A percentile compares a stretch with the other conserved stretches of the same genome.
Evolutionary conservation across 2,113 vertebrate species (phyloP).

Genomic region (Cercopithecus mona): DNA sequence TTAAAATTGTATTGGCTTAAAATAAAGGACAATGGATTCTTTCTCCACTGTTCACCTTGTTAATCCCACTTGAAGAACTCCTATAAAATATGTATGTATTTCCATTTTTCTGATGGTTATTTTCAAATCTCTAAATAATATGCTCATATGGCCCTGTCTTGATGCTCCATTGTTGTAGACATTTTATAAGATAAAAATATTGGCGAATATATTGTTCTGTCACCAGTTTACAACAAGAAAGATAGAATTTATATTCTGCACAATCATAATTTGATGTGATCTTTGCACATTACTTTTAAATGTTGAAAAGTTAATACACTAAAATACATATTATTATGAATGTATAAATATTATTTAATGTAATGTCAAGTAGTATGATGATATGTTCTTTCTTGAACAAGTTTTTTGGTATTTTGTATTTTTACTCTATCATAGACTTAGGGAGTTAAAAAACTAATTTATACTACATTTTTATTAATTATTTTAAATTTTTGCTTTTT

Average conservation of each 20-base stretch:
- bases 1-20: not conserved
- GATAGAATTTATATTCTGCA: not conserved
- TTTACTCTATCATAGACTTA: not conserved
- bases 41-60: not conserved
- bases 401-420: not conserved
- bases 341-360: not conserved
- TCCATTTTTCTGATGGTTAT: not conserved
- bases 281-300: not conserved
- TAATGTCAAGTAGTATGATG: not conserved
- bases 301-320: not conserved
- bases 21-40: not conserved
- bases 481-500: not conserved
- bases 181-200: not conserved
- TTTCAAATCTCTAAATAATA: conserved; percentile 17
- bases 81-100: not conserved
- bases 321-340: not conserved
- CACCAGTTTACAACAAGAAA: not conserved
- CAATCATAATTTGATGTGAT: not conserved
- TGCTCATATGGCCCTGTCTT: not conserved
- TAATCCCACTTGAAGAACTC: not conserved
- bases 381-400: not conserved
- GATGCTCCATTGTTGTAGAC: not conserved
- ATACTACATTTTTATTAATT: not conserved
- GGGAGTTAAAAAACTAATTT: not conserved
- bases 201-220: not conserved